Base-by-base conservation (phyloP, 2,113 vertebrate genomes). In the Hystrix brachyura region DNA sequence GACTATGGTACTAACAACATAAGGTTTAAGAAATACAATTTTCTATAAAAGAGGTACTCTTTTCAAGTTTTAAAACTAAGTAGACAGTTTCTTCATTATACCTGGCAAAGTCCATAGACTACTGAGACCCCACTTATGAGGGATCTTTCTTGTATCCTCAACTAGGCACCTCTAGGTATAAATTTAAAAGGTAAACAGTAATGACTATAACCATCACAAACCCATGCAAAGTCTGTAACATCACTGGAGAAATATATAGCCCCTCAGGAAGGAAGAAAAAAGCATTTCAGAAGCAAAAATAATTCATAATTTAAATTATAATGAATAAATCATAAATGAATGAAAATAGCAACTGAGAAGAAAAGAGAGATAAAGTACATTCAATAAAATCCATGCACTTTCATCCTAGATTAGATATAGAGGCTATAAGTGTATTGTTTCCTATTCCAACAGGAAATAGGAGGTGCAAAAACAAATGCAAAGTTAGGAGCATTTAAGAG, bases 111-210 rank as follows among this genome's bases (percentile, higher is more conserved):
- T 67, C 65, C 53, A 17, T 13, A 76, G 6, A 87, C 38, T 60
- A 71, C 74, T 78, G 81, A 94, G 95, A 76, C 32, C 5, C 74
- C 34, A 57, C 29, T 60, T 53, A 48, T 7, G 0, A 27, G 14
- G 12, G 48, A 88, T 48, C n/a, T 91, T 79, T 93, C 74, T 88
- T 72, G 9, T 12, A 90, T 93, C 8, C 25, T 92, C 69, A 86
- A 34, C 29, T n/a, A 65, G 8, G 21, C 25, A 72, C 0, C 18
- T 80, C 25, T 38, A 87, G 23, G 27, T 60, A 82, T 55, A 80
- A 65, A 94, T 51, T 38, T 34, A 55, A 95, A 97, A 91, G 46
- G 57, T 74, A 69, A 92, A 34, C 17, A 80, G 62, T 84, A 55
- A n/a, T 71, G 21, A 94, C 46, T 17, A 27, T 0, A 90, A 34